Evolutionary conservation across 2,888 invertebrate genomes (phyloP).

Genomic region (Lasiommata megera): DNA sequence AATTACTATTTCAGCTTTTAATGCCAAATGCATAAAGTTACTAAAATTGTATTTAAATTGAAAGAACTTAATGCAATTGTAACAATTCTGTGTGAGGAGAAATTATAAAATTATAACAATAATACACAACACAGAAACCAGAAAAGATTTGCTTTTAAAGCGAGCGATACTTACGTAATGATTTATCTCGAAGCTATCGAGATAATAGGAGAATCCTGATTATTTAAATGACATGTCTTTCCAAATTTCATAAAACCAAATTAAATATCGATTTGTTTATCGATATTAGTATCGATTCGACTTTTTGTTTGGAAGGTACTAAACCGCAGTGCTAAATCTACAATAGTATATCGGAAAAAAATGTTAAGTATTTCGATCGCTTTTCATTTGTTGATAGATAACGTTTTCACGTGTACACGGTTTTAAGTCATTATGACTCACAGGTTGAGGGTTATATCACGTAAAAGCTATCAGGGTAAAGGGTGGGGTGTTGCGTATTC

Average conservation of each 20-base stretch:
- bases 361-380: too few species aligned
- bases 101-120: neutral
- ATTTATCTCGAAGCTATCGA: too few species aligned
- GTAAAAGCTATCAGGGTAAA: constrained; percentile 11
- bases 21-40: neutral
- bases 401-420: too few species aligned
- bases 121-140: neutral
- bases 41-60: too few species aligned
- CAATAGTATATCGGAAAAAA: too few species aligned
- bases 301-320: too few species aligned
- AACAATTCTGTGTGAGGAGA: neutral
- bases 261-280: neutral
- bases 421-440: too few species aligned
- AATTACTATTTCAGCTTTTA: neutral
- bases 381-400: too few species aligned
- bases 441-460: neutral
- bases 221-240: neutral
- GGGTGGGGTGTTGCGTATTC: neutral
- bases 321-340: too few species aligned
- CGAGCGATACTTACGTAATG: too few species aligned
- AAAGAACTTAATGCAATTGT: neutral
- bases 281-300: too few species aligned
- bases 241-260: neutral
- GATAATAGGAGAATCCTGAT: neutral
- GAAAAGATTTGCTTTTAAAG: neutral